phyloP scores from a whole-genome alignment of 2,797 vertebrate species.

The Glossophaga mutica region DNA sequence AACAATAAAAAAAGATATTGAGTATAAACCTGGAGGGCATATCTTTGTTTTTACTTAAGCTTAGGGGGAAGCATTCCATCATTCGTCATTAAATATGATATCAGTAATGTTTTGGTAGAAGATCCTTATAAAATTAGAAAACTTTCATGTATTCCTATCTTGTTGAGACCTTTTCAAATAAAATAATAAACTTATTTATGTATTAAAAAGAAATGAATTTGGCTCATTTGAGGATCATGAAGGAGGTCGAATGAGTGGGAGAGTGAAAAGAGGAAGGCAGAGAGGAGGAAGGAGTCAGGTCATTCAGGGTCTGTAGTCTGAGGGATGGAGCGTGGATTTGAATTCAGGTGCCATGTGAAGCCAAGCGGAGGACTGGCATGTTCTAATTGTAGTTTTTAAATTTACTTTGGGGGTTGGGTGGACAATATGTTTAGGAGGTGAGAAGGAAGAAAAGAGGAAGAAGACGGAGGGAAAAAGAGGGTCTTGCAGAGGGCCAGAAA shows the following conservation, averaged over 20 bases:
- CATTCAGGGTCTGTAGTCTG: not conserved
- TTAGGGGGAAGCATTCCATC: not conserved
- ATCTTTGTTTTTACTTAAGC: not conserved
- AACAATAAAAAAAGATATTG: not conserved
- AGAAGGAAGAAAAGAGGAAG: not conserved
- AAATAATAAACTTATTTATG: not conserved
- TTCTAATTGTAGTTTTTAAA: not conserved
- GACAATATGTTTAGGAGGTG: not conserved
- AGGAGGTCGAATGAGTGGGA: not conserved
- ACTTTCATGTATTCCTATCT: not conserved
- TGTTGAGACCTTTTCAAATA: not conserved
- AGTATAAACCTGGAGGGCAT: not conserved
- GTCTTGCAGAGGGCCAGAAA: not conserved
- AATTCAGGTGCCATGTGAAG: not conserved
- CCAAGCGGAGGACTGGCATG: not conserved
- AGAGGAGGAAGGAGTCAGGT: not conserved
- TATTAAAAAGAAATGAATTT: not conserved
- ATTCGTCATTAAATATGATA: not conserved
- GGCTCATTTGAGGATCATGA: not conserved
- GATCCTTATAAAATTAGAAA: not conserved
- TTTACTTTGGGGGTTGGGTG: not conserved
- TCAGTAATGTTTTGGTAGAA: not conserved
- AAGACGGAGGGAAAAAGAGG: not conserved
- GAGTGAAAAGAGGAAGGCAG: not conserved
- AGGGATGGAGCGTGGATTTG: not conserved